A percentile compares a stretch with the other conserved stretches of the same genome.
Evolutionary conservation across 2,113 vertebrate species (phyloP).

Genomic region (Rhynchopsitta pachyrhyncha): DNA sequence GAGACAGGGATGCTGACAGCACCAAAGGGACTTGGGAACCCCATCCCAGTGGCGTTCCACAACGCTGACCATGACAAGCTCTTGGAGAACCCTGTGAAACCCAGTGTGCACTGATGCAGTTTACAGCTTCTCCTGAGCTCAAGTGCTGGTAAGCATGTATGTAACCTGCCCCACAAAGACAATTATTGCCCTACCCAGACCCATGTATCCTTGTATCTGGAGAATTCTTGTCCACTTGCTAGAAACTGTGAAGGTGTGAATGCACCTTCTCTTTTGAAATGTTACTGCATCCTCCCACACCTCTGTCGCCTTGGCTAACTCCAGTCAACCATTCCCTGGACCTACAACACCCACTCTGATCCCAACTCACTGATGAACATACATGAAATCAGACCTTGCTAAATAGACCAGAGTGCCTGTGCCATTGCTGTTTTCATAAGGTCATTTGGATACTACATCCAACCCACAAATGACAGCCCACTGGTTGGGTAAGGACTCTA

Average conservation of each 20-base stretch:
- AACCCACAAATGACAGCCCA: not conserved
- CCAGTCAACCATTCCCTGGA: not conserved
- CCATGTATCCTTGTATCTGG: not conserved
- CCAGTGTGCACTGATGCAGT: rapidly evolving
- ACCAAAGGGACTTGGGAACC: not conserved
- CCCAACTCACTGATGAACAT: not conserved
- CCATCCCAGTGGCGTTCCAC: not conserved
- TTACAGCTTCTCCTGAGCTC: not conserved
- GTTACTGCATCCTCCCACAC: not conserved
- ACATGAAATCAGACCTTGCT: not conserved
- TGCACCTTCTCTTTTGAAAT: not conserved
- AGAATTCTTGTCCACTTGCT: not conserved
- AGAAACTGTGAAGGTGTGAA: not conserved
- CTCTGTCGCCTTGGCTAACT: not conserved
- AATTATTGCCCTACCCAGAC: not conserved
- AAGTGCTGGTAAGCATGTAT: not conserved
- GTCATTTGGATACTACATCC: not conserved
- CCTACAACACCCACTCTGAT: not conserved
- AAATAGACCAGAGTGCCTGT: not conserved
- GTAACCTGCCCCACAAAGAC: not conserved
- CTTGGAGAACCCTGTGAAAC: not conserved
- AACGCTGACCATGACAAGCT: not conserved
- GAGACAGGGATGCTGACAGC: not conserved
- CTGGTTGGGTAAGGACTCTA: not conserved
- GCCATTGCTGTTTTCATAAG: not conserved